Base-by-base conservation (phyloP, 2,797 vertebrate species). In the Aulostomus chinensis region DNA sequence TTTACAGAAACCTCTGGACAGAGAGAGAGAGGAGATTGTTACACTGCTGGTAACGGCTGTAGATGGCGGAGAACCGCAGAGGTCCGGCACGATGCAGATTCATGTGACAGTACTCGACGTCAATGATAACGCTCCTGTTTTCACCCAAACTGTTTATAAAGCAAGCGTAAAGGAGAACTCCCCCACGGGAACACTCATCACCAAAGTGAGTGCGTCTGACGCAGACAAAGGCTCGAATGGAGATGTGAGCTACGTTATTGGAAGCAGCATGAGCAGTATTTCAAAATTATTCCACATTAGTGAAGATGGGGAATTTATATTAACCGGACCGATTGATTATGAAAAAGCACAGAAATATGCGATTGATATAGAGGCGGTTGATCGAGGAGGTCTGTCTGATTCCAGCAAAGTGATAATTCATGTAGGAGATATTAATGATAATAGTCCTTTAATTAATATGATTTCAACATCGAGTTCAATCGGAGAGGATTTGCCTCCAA, bases 401-500 rank as follows among this genome's bases (percentile, higher is more conserved):
- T 91, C 90, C 0, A 77, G 89, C 8, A 93, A 86, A 33, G 71
- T 92, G 1, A 28, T 88, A 4, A 58, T 93, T 43, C 88, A 94
- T 47, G 81, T 96, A 4, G 74, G 80, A 24, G 95, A 96, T 7
- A 84, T 93, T 32, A 95, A 96, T 78, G 94, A 96, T 73, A 95
- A 96, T 52, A 88, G 70, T 13, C 94, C 95, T 0, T 49, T 80
- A 9, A 90, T 94, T 1, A 77, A 55, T 34, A 57, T 93, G 0
- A 87, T 92, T 12, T 93, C 92, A 1, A 84, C 85, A 30, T 89
- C 78, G 0, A 84, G 59, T 31, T 64, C 79, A 10, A 24, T 93
- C 22, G 78, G 46, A 0, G 92, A 94, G 50, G 69, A 91, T 0
- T 83, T 80, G 0, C 43, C 20, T 1, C 57, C 73, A 0, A 78